A percentile compares a stretch with the other conserved stretches of the same genome.
Conservation (phyloP, 2,797 vertebrate species). For the Podarcis lilfordi region DNA sequence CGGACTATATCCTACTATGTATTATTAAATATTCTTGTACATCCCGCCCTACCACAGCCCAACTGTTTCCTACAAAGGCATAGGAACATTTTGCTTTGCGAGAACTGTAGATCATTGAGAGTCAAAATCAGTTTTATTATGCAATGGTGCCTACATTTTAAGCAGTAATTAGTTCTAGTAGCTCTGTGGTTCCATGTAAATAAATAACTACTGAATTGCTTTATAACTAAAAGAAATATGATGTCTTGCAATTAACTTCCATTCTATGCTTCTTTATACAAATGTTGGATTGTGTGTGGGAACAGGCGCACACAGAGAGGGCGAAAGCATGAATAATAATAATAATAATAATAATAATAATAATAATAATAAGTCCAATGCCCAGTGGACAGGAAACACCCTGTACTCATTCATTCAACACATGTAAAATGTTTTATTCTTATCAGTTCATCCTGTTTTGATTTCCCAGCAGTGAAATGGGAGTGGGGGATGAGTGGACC, state of each 20-base stretch:
- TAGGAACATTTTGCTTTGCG: background rate
- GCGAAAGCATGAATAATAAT: background rate
- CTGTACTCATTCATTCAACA: too few relatives aligned
- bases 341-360: too few relatives aligned
- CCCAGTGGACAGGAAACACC: background rate
- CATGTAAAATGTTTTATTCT: too few relatives aligned
- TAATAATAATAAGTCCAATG: background rate
- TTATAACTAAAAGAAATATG: slow-evolving; percentile 45
- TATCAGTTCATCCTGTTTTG: too few relatives aligned
- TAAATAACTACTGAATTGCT: slow-evolving; percentile 43
- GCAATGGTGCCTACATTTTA: slow-evolving; percentile 44
- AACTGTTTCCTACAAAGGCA: background rate
- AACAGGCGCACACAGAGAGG: too few relatives aligned
- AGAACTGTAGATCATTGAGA: slow-evolving; percentile 29
- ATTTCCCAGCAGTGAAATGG: too few relatives aligned
- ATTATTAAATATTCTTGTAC: background rate
- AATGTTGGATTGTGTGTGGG: slow-evolving; percentile 38
- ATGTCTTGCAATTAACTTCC: slow-evolving; percentile 49
- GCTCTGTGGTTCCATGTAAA: slow-evolving; percentile 46
- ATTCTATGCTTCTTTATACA: slow-evolving; percentile 44
- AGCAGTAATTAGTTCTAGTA: slow-evolving; percentile 45
- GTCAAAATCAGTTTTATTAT: slow-evolving; percentile 41
- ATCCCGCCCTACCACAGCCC: background rate
- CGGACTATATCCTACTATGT: slow-evolving; percentile 37
- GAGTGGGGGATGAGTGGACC: too few relatives aligned